Evolutionary conservation across 2,797 vertebrate genomes (phyloP).

Genomic region (Pipistrellus pygmaeus): DNA sequence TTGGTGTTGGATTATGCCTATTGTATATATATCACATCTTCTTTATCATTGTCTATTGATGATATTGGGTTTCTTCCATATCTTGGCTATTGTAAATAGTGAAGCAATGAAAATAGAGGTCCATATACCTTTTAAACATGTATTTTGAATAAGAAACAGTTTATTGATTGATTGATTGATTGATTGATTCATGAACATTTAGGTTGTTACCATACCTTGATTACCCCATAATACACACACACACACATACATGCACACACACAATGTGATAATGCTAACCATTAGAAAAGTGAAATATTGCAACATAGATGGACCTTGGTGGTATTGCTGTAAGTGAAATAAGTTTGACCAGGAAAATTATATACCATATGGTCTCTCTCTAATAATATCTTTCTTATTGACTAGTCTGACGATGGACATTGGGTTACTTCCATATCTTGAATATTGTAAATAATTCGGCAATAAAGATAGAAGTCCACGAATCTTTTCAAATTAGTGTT

Average conservation of each 20-base stretch:
- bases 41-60: too few species aligned
- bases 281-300: background rate
- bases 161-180: too few species aligned
- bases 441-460: background rate
- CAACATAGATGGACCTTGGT: background rate
- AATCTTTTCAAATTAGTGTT: background rate
- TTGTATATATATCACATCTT: too few species aligned
- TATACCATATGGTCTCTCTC: too few species aligned
- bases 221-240: too few species aligned
- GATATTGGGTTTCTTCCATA: too few species aligned
- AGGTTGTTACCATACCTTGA: background rate
- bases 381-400: background rate
- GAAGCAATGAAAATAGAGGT: too few species aligned
- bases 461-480: background rate
- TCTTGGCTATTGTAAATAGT: too few species aligned
- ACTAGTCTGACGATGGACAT: background rate
- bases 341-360: background rate
- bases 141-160: background rate
- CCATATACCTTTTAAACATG: too few species aligned
- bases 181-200: background rate
- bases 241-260: too few species aligned
- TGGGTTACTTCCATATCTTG: too few species aligned
- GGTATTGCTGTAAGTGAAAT: background rate
- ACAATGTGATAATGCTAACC: background rate
- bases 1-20: too few species aligned